Evolutionary conservation across 92 coral and sea anemone species (phyloP), one percentile per base, ranked within the genome.

Genomic region (Zoanthus solanderi): DNA sequence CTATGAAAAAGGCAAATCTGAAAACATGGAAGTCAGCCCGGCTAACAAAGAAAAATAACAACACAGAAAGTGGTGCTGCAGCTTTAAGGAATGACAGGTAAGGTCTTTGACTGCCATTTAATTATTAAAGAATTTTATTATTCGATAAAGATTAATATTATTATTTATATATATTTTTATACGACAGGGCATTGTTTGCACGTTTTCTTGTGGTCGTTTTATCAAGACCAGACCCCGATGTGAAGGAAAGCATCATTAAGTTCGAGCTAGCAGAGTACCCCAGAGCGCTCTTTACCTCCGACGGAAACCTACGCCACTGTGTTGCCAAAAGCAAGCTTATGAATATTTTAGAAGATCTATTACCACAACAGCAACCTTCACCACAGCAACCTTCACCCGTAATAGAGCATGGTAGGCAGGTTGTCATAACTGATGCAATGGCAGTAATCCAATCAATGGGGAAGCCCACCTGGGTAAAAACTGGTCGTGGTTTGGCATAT

Each of bases 391-490:
- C 13, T 63, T 28, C 69, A 63, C 84, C 56, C 37, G 45, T 83
- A 2, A 9, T 23, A 45, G 72, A 7, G 87, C 69, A 46, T 34
- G 66, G 71, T 46, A 66, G 86, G 37, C 28, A 58, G 5, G 78
- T 85, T 18, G 68, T 73, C 37, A 78, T 88, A 37, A 92, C 84
- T 52, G 92, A 92, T 81, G 92, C 67, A 7, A 92, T 92, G 92
- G 90, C 92, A 31, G 90, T 92, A 10, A 83, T 92, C 31, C 94
- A 92, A 78, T 89, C 92, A 50, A 92, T 92, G 90, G 94, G 92
- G 29, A 92, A 88, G 83, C 94, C 92, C 16, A 45, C 92, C 4
- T 86, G 78, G 87, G 90, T 90, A 10, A 30, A 48, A 18, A 86
- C 76, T 66, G 92, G 92, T 56, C 87, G 74, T 13, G 93, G 83